Percentiles rank a stretch among this genome's conserved stretches.
phyloP scores from a whole-genome alignment of 2,888 invertebrate genomes.

The Scotopteryx bipunctaria region DNA sequence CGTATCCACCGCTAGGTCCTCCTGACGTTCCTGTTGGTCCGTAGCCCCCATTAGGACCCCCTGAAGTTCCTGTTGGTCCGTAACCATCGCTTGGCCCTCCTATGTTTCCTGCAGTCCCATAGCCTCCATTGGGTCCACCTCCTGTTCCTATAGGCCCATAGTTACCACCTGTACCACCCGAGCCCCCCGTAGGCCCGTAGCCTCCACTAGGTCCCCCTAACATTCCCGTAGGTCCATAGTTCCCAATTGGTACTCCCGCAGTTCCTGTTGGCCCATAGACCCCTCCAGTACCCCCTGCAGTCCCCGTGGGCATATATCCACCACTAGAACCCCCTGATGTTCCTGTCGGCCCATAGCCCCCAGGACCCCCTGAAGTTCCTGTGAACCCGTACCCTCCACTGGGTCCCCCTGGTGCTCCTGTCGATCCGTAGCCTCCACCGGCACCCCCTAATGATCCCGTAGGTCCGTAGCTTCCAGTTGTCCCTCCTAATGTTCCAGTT shows the following conservation, averaged over 20 bases:
- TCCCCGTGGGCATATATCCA: neutral
- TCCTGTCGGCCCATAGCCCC: neutral
- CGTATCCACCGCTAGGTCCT: slow-evolving; percentile 2
- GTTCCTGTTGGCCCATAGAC: slow-evolving; percentile 2
- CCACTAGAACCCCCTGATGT: neutral
- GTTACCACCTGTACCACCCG: slow-evolving; percentile 3
- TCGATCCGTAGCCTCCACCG: neutral
- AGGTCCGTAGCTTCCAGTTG: neutral
- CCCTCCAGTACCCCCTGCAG: neutral
- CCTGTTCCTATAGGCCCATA: neutral
- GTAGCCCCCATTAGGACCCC: neutral
- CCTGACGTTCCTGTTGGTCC: slow-evolving; percentile 1
- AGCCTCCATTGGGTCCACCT: neutral
- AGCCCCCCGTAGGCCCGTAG: neutral
- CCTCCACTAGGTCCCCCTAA: neutral
- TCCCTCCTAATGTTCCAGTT: neutral
- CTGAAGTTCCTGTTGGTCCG: neutral
- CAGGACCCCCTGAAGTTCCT: slow-evolving; percentile 1
- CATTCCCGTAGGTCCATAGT: neutral
- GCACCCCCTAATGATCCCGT: neutral
- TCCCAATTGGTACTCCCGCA: neutral
- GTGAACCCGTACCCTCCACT: slow-evolving; percentile 1
- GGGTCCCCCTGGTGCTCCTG: slow-evolving; percentile 1
- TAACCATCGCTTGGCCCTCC: neutral
- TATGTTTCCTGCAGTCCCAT: neutral